phyloP scores from a whole-genome alignment of 2,888 invertebrate species.

The Chrysolina haemoptera region DNA sequence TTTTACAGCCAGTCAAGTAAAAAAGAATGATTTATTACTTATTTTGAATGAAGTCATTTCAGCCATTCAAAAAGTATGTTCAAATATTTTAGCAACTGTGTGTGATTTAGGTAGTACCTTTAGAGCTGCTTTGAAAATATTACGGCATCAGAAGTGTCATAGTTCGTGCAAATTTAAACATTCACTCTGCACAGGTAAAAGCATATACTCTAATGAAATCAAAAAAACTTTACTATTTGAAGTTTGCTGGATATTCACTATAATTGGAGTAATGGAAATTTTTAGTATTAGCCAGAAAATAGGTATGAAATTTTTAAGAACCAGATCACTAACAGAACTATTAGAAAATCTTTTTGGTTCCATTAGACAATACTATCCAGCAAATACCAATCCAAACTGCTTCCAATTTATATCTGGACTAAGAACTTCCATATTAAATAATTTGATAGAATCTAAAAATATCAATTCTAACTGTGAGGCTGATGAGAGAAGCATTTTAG shows the following conservation, averaged over 20 bases:
- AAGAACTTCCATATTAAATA: conserved; percentile 38
- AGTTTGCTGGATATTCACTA: conserved; percentile 1
- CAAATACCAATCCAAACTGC: conserved; percentile 41
- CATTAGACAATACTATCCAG: conserved; percentile 36
- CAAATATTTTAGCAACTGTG: not conserved
- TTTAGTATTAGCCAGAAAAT: conserved; percentile 6
- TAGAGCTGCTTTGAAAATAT: no score
- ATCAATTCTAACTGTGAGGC: conserved; percentile 1
- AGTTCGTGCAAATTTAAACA: no score
- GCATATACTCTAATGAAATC: not conserved
- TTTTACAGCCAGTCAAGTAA: conserved; percentile 32
- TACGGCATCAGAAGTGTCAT: no score
- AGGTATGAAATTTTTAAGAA: not conserved
- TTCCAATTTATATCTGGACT: conserved; percentile 41
- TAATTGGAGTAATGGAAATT: not conserved
- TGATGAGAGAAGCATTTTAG: conserved; percentile 5
- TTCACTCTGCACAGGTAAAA: no score
- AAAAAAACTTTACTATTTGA: not conserved
- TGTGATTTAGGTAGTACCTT: no score
- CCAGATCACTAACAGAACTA: not conserved
- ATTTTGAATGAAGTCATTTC: conserved; percentile 12
- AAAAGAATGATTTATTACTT: conserved; percentile 17
- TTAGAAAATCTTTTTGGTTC: conserved; percentile 39
- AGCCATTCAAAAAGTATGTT: conserved; percentile 4
- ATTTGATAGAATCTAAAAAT: conserved; percentile 6